Conservation (phyloP, 92 coral and sea anemone genomes). For the Muricea muricata region DNA sequence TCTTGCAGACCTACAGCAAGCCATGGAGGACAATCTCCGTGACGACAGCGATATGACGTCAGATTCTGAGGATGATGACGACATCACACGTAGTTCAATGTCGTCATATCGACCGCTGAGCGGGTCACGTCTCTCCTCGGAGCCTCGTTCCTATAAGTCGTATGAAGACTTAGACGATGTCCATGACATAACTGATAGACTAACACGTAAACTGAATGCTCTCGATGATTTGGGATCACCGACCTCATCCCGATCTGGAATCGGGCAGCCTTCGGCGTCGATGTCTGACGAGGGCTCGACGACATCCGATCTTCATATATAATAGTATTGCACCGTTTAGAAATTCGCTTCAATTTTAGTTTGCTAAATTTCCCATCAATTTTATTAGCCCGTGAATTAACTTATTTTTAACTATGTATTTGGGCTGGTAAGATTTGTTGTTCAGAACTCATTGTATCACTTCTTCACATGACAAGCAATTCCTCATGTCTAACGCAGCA, state of each 20-base stretch:
- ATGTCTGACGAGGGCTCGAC: conserved; percentile 44
- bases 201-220: conserved; percentile 59
- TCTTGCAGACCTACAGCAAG: conserved; percentile 87
- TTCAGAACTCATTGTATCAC: too few species aligned
- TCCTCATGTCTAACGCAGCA: too few species aligned
- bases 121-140: conserved; percentile 79
- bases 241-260: conserved; percentile 25
- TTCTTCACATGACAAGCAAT: too few species aligned
- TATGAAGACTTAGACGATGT: conserved; percentile 85
- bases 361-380: too few species aligned
- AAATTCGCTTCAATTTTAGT: neutral
- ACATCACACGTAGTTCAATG: conserved; percentile 58
- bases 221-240: conserved; percentile 48
- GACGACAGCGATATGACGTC: conserved; percentile 79
- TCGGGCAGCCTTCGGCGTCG: conserved; percentile 22
- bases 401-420: too few species aligned
- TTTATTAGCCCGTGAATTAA: too few species aligned
- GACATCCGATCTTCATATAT: conserved; percentile 20
- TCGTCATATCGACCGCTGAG: conserved; percentile 61
- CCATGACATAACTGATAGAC: conserved; percentile 62
- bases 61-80: conserved; percentile 69
- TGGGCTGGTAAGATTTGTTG: too few species aligned
- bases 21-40: conserved; percentile 90
- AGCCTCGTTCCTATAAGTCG: conserved; percentile 96
- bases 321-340: neutral